Conservation (phyloP, 2,888 invertebrate species). For the Aleiodes testaceus region DNA sequence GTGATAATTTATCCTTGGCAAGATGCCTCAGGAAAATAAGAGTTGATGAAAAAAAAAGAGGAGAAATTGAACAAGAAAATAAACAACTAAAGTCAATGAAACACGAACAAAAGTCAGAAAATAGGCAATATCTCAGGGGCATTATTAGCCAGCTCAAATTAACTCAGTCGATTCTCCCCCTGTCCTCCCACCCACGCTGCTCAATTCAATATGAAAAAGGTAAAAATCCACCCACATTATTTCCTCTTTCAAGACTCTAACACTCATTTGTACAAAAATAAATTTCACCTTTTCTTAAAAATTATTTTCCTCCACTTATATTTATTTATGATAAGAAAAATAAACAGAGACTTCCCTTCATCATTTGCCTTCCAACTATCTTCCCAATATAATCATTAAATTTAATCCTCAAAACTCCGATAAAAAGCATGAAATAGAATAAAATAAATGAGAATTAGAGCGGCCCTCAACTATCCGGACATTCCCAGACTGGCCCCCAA, state of each 20-base stretch:
- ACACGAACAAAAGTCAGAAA: constrained; percentile 20
- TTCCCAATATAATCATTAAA: no score
- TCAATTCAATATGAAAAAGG: constrained; percentile 27
- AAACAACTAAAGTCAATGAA: not conserved
- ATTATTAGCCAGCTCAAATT: constrained; percentile 22
- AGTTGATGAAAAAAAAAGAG: not conserved
- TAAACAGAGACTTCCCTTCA: not conserved
- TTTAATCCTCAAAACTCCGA: no score
- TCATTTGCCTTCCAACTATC: no score
- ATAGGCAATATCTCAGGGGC: constrained; percentile 24
- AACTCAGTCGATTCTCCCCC: constrained; percentile 6
- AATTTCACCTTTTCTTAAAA: not conserved
- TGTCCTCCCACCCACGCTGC: constrained; percentile 14
- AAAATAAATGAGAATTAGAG: not conserved
- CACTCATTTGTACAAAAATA: not conserved
- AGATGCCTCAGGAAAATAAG: not conserved
- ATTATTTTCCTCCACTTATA: not conserved
- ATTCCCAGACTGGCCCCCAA: constrained; percentile 63
- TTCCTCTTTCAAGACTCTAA: not conserved
- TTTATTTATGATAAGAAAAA: not conserved
- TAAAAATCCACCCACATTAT: constrained; percentile 21
- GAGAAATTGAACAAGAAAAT: not conserved
- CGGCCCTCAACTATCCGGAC: constrained; percentile 57
- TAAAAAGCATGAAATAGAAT: not conserved
- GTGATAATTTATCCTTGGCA: constrained; percentile 26